These are phyloP conservation scores for Salticus scenicus DNA, from an alignment of 2,888 invertebrate genomes.

Conservation along the genomic window DNA sequence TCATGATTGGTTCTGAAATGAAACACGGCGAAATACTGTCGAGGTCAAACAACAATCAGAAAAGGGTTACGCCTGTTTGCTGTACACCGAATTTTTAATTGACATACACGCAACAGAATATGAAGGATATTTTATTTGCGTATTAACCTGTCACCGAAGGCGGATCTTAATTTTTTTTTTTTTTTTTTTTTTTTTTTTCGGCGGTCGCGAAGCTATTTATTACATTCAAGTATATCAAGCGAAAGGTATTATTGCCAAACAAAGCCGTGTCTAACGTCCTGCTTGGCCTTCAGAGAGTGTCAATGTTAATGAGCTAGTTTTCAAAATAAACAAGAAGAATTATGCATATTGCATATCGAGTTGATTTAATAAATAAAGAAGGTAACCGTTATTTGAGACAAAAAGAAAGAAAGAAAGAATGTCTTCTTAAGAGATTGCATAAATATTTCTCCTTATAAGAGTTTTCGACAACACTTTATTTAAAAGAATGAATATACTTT, in stretches of 20 bases:
- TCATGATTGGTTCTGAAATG: too few relatives aligned
- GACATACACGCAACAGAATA: neutral
- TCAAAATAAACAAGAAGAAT: too few relatives aligned
- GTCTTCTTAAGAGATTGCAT: too few relatives aligned
- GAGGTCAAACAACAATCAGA: neutral
- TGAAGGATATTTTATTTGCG: slow-evolving; percentile 6
- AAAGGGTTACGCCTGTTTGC: neutral
- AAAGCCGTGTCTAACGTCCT: neutral
- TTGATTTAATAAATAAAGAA: too few relatives aligned
- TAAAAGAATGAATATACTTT: too few relatives aligned
- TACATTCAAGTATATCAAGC: neutral
- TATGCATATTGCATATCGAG: too few relatives aligned
- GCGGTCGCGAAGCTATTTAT: neutral
- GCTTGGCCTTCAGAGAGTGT: neutral
- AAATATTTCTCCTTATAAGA: too few relatives aligned
- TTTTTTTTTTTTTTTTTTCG: too few relatives aligned
- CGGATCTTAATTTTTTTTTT: slow-evolving; percentile 3
- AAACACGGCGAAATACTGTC: neutral
- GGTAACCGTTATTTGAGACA: too few relatives aligned
- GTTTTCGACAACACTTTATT: too few relatives aligned
- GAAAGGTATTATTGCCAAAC: slow-evolving; percentile 10
- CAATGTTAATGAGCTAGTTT: neutral
- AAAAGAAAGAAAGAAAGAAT: too few relatives aligned
- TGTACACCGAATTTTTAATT: slow-evolving; percentile 5
- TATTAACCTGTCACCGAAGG: slow-evolving; percentile 8